Percentiles rank a stretch among this genome's conserved stretches.
phyloP scores from a whole-genome alignment of 2,113 vertebrate species.

The Phalacrocorax brasilianus region DNA sequence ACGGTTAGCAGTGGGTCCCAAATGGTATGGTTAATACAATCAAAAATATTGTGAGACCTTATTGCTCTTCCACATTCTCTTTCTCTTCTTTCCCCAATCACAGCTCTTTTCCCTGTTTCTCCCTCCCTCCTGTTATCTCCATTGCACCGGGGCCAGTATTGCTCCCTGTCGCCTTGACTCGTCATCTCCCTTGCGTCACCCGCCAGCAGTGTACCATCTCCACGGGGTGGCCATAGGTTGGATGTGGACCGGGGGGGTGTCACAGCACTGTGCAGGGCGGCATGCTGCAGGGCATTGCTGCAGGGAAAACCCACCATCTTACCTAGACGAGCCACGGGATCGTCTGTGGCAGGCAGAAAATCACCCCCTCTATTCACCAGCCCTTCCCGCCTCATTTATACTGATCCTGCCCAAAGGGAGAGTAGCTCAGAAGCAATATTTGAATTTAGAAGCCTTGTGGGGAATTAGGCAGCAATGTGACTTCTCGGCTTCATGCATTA shows the following conservation, averaged over 20 bases:
- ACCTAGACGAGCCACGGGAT: background rate
- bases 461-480: background rate
- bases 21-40: background rate
- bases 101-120: background rate
- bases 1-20: background rate
- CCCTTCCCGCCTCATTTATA: background rate
- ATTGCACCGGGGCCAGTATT: fast-evolving
- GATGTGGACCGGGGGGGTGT: background rate
- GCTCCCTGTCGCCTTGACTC: background rate
- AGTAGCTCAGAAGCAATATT: background rate
- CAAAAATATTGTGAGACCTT: fast-evolving
- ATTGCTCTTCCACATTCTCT: background rate
- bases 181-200: fast-evolving
- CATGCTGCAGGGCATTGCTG: background rate
- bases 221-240: fast-evolving
- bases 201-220: background rate
- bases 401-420: background rate
- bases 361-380: background rate
- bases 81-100: fast-evolving
- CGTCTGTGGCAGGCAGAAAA: background rate
- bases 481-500: background rate
- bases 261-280: fast-evolving
- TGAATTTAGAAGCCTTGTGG: background rate
- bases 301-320: fast-evolving
- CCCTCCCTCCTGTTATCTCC: background rate